phyloP scores from a whole-genome alignment of 2,797 vertebrate species.

The Brachyrhaphis roseni region DNA sequence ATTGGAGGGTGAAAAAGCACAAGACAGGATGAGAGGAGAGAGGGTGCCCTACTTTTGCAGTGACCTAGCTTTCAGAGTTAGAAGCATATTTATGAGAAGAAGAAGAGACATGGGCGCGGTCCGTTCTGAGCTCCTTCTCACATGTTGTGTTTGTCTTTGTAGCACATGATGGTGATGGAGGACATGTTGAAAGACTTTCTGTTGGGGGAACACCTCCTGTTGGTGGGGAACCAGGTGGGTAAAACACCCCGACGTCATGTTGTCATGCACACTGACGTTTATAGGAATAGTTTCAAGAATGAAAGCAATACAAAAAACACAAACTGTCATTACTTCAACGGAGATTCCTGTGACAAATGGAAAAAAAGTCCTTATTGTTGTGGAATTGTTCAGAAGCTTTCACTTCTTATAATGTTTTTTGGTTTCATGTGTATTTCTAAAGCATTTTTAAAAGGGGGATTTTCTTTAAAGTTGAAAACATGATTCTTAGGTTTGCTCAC shows the following conservation, averaged over 20 bases:
- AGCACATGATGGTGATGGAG: slow-evolving; percentile 97
- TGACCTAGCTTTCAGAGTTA: slow-evolving; percentile 80
- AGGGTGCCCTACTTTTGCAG: slow-evolving; percentile 81
- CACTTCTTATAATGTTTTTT: background rate
- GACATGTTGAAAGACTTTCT: slow-evolving; percentile 98
- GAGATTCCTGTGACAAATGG: no score
- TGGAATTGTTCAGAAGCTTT: no score
- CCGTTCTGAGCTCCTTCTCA: background rate
- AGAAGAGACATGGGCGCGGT: background rate
- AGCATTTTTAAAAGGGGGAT: no score
- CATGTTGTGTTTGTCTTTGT: slow-evolving; percentile 18
- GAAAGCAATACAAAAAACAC: no score
- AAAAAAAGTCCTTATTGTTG: no score
- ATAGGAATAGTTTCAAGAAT: no score
- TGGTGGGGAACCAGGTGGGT: slow-evolving; percentile 98
- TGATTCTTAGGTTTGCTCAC: no score
- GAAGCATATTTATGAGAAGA: slow-evolving; percentile 14
- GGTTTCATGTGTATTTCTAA: no score
- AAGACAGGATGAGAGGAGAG: slow-evolving; percentile 33
- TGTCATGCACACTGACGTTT: background rate
- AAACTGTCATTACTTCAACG: no score
- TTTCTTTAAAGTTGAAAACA: no score
- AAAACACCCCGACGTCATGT: background rate
- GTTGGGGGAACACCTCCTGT: slow-evolving; percentile 93
- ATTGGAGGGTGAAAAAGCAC: slow-evolving; percentile 23